These are phyloP conservation scores for Drosophila malerkotliana DNA, from an alignment of 1,140 invertebrate species.

Conservation along the genomic window DNA sequence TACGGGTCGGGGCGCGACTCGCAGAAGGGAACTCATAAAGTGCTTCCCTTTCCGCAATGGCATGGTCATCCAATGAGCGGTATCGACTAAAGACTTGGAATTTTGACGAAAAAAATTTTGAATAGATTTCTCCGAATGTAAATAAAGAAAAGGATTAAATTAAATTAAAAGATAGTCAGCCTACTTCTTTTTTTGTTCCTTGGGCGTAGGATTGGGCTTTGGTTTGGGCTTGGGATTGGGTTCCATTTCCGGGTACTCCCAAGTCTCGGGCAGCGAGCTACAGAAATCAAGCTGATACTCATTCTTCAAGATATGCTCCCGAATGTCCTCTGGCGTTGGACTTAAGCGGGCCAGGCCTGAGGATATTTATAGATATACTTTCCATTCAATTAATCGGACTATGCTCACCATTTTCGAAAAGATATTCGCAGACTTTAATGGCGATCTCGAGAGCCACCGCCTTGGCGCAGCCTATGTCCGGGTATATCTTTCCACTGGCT, in stretches of 20 bases:
- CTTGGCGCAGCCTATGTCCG: constrained; percentile 92
- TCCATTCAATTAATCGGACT: not conserved
- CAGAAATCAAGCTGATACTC: constrained; percentile 90
- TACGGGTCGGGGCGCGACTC: not conserved
- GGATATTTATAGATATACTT: constrained; percentile 6
- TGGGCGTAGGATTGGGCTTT: too few species aligned
- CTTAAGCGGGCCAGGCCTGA: constrained; percentile 89
- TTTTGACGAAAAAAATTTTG: not conserved
- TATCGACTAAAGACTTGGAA: not conserved
- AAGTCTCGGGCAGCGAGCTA: constrained; percentile 85
- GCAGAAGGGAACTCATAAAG: not conserved
- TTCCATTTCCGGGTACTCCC: constrained; percentile 43
- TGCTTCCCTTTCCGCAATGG: not conserved
- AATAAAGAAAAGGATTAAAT: not conserved
- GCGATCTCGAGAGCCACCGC: constrained; percentile 95
- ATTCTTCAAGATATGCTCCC: constrained; percentile 90
- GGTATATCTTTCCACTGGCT: constrained; percentile 94
- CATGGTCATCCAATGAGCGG: not conserved
- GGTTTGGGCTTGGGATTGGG: constrained; percentile 12
- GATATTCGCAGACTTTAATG: constrained; percentile 91
- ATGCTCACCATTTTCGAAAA: constrained; percentile 91
- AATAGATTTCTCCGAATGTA: not conserved
- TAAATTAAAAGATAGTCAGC: not conserved
- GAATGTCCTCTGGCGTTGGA: constrained; percentile 90
- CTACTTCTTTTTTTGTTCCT: constrained; percentile 13